Base-by-base conservation (phyloP, 2,113 vertebrate genomes). In the Nesoenas mayeri region DNA sequence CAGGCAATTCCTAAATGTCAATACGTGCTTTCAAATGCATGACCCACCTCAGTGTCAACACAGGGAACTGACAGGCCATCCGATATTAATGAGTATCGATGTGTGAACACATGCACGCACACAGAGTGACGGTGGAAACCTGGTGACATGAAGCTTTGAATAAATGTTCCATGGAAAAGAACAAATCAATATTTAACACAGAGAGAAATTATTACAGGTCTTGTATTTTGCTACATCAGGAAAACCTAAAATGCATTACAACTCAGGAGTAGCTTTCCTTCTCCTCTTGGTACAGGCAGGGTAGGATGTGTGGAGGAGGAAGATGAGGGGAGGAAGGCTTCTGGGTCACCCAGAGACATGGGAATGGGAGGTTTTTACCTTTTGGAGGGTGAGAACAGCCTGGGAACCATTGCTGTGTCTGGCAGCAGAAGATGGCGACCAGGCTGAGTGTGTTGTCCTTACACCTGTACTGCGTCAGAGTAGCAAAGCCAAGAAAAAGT, bases 401-500 rank as follows among this genome's bases (percentile, higher is more conserved):
- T 60, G 22, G 24, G 40, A 53, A 71, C 29, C 48, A 66, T 71
- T 82, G 58, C 31, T 21, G 5, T 56, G 47, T 50, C 58, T 44
- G 31, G 32, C 38, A 72, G 58, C 14, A 44, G 58, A 72, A 82
- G 56, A 36, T 25, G 53, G 29, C 21, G 50, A 24, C 48, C 34
- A 67, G 58, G 51, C 31, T 71, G 29, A 65, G 31, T 0, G 1
- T 1, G 0, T 36, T 1, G 0, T 25, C n/a, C 40, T 78, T 31
- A 57, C 0, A 9, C 16, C 11, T 20, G 32, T n/a, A 36, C 34
- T 40, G 50, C 4, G 1, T 19, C 36, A 31, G 5, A 88, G 19
- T 18, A 75, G 26, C 6, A 18, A 61, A 50, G 40, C 12, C 17
- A 66, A 38, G 60, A 34, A 38, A 78, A 81, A 77, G 19, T 18